These are phyloP conservation scores for Quadroppia sp. DNA, from an alignment of 2,888 invertebrate genomes.

Conservation along the genomic window DNA sequence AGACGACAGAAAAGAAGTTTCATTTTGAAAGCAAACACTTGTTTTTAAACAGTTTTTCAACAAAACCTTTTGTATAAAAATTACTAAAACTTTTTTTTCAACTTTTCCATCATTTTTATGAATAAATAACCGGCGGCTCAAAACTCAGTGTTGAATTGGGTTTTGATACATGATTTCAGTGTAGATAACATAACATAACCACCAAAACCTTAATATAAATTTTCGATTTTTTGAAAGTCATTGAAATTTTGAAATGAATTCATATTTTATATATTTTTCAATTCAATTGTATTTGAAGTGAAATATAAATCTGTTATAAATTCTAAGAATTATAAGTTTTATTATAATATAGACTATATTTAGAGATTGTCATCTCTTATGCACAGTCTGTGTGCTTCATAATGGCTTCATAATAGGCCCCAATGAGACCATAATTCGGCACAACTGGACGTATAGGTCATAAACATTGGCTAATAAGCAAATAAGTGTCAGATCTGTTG, in stretches of 20 bases:
- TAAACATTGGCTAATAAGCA: constrained; percentile 30
- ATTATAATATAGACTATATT: constrained; percentile 22
- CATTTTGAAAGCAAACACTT: constrained; percentile 35
- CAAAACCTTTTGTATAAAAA: background rate
- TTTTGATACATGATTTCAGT: background rate
- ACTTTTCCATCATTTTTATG: background rate
- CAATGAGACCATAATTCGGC: constrained; percentile 30
- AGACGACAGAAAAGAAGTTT: constrained; percentile 32
- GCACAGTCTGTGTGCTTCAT: background rate
- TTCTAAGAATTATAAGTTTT: background rate
- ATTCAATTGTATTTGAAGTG: no score
- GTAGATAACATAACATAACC: background rate
- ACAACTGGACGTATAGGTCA: constrained; percentile 6
- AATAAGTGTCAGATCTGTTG: constrained; percentile 16
- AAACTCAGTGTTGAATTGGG: background rate
- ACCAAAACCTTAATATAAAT: background rate
- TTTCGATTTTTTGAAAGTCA: background rate
- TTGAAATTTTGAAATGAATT: background rate
- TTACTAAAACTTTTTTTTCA: background rate
- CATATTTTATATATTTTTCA: background rate
- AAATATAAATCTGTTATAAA: background rate
- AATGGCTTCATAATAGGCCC: constrained; percentile 3
- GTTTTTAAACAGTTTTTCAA: constrained; percentile 14
- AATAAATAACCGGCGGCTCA: constrained; percentile 6
- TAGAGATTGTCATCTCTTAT: background rate